Conservation (phyloP, 2,113 vertebrate genomes). For the Aphelocoma coerulescens region DNA sequence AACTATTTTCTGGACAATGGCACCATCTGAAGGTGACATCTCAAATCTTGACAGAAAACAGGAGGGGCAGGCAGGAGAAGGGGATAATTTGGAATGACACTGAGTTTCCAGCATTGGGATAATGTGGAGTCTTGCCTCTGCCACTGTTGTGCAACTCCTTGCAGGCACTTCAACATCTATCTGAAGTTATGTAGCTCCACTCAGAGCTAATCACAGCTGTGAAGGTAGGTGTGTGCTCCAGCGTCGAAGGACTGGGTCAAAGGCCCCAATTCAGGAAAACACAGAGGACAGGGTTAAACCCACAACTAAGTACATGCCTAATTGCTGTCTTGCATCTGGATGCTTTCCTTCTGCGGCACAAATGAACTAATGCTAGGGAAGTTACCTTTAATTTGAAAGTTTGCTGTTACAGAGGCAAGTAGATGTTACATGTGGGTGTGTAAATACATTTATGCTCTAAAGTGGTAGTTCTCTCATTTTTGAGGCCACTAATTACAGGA, state of each 20-base stretch:
- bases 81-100: background rate
- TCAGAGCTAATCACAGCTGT: background rate
- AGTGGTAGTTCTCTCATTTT: conserved; percentile 51
- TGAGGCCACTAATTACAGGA: conserved; percentile 59
- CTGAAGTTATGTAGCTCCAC: background rate
- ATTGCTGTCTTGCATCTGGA: conserved; percentile 32
- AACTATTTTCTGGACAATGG: conserved; percentile 16
- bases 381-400: conserved; percentile 65
- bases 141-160: background rate
- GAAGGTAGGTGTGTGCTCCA: conserved; percentile 30
- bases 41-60: background rate
- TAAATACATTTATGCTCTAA: conserved; percentile 44
- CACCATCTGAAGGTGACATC: background rate
- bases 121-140: background rate
- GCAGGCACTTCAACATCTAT: background rate
- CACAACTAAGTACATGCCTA: conserved; percentile 43
- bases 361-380: conserved; percentile 26
- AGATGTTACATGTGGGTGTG: conserved; percentile 29
- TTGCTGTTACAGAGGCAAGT: conserved; percentile 38
- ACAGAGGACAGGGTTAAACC: conserved; percentile 37
- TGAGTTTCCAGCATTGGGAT: background rate
- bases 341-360: conserved; percentile 9
- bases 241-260: conserved; percentile 43
- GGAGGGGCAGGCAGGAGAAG: background rate
- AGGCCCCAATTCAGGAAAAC: conserved; percentile 17